Conservation (phyloP, 2,888 invertebrate genomes). For the Adelognathus sp. region DNA sequence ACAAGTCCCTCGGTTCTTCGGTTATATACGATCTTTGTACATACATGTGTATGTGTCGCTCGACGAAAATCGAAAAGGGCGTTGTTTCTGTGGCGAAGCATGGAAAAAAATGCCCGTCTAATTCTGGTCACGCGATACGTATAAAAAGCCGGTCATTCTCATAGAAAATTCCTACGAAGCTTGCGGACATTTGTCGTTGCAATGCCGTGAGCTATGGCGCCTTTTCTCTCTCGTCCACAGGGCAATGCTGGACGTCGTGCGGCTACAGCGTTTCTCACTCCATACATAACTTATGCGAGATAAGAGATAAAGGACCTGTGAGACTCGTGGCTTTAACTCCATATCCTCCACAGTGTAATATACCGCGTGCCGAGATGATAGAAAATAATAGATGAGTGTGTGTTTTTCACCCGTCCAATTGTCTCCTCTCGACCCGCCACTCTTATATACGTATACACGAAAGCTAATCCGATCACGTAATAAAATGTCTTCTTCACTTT, state of each 20-base stretch:
- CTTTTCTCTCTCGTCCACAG: background rate
- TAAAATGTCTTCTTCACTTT: slow-evolving; percentile 61
- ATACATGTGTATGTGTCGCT: background rate
- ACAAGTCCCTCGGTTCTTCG: slow-evolving; percentile 28
- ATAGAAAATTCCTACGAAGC: slow-evolving; percentile 71
- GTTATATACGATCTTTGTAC: slow-evolving; percentile 7
- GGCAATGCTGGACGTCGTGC: background rate
- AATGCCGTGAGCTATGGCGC: slow-evolving; percentile 64
- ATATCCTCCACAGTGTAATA: background rate
- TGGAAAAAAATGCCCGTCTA: too few species aligned
- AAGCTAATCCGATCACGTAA: slow-evolving; percentile 30
- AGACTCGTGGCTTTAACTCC: slow-evolving; percentile 38
- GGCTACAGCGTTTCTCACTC: slow-evolving; percentile 4
- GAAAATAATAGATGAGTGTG: slow-evolving; percentile 37
- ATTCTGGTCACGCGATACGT: too few species aligned
- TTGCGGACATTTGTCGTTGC: slow-evolving; percentile 63
- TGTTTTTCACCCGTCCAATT: background rate
- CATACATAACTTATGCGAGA: slow-evolving; percentile 68
- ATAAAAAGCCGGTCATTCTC: slow-evolving; percentile 60
- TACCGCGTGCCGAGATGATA: background rate
- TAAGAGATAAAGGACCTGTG: slow-evolving; percentile 60
- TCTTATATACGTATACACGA: background rate
- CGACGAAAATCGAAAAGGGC: too few species aligned
- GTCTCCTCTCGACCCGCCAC: background rate
- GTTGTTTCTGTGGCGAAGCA: too few species aligned